Evolutionary conservation across 2,797 vertebrate species (phyloP), one percentile per base, ranked within the genome.

Genomic region (Micromesistius poutassou): DNA sequence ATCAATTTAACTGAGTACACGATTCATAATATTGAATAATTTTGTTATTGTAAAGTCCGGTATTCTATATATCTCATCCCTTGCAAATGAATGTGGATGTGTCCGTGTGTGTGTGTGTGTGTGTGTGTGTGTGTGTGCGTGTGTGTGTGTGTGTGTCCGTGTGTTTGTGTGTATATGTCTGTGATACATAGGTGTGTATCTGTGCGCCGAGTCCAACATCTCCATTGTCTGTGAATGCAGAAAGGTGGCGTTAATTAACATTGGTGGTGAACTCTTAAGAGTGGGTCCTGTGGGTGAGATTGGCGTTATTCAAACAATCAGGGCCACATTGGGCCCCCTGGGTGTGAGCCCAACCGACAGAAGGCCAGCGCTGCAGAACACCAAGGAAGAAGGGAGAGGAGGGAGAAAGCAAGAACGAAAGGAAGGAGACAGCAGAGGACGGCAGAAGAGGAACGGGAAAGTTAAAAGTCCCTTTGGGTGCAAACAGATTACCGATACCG

Each of bases 371-470:
- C 46, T 55, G 40, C 40, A 55, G 46, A 55, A 74, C 72, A 36
- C 79, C 42, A 81, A 74, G 79, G 68, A 40, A 85, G 73, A 25
- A 35, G 50, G 72, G 31, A 68, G 76, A 22, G 14, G 33, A 31
- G 30, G 40, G 68, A n/a, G 71, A 5, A 28, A 33, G 33, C 3
- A 73, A 30, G 28, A 8, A 70, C 28, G 9, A 28, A 70, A 70
- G 25, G 66, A 30, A 70, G 28, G 66, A 68, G 66, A 70, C 46
- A 68, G 74, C 14, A 40, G 33, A 50, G 22, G 30, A 31, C 19
- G 25, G 30, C 12, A 35, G n/a, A 70, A 31, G 72, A 74, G 38
- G 33, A 36, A n/a, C 36, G 2, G 33, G 25, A 38, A 42, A 42
- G 73, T 74, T 40, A 40, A 42, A 35, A 74, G 25, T n/a, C n/a